Conservation (phyloP, 2,888 invertebrate species). For the Drosophila seclusa region DNA sequence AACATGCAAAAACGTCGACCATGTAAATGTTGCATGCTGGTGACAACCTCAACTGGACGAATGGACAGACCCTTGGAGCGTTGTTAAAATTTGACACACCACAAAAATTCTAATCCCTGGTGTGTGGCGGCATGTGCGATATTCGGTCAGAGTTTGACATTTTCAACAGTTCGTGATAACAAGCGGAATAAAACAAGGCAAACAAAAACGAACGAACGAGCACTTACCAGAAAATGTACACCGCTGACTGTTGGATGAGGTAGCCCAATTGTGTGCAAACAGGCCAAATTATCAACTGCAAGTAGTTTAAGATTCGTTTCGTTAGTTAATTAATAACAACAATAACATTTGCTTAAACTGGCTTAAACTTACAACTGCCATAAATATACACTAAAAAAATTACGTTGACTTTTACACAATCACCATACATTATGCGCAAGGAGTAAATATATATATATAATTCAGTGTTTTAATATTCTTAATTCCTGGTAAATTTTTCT, state of each 20-base stretch:
- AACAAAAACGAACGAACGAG: constrained; percentile 57
- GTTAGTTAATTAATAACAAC: constrained; percentile 54
- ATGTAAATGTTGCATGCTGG: constrained; percentile 60
- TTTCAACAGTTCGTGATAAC: constrained; percentile 50
- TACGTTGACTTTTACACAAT: accelerated
- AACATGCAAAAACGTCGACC: constrained; percentile 67
- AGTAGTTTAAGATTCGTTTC: constrained; percentile 48
- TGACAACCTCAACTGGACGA: constrained; percentile 67
- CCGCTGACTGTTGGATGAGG: constrained; percentile 27
- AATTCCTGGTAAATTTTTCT: accelerated
- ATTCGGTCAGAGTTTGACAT: constrained; percentile 33
- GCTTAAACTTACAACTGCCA: background rate
- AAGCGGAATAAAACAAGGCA: constrained; percentile 54
- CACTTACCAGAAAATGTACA: constrained; percentile 62
- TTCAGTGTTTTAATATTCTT: background rate
- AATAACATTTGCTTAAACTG: too few relatives aligned
- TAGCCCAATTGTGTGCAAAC: constrained; percentile 32
- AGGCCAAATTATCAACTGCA: constrained; percentile 53
- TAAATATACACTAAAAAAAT: background rate
- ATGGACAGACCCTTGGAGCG: constrained; percentile 26
- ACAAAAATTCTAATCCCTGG: constrained; percentile 61
- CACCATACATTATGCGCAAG: background rate
- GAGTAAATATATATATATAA: background rate
- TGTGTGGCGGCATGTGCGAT: constrained; percentile 17
- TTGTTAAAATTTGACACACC: constrained; percentile 24